A percentile compares a stretch with the other conserved stretches of the same genome.
These are phyloP conservation scores for Crenuchus spilurus DNA, from an alignment of 2,797 vertebrate species.

Conservation along the genomic window DNA sequence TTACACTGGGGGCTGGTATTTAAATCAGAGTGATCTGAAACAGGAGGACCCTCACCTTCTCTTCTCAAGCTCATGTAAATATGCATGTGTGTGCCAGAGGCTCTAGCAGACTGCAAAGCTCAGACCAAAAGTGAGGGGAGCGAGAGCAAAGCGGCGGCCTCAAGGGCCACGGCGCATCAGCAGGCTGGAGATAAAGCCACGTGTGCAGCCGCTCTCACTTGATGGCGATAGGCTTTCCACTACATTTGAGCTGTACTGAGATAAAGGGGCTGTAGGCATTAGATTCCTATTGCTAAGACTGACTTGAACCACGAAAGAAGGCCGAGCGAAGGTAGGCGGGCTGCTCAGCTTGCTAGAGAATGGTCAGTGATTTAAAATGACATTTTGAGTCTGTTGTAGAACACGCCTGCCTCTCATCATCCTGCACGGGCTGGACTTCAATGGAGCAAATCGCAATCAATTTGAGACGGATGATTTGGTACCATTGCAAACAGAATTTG, in stretches of 20 bases:
- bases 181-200: slow-evolving; percentile 40
- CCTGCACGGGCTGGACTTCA: slow-evolving; percentile 7
- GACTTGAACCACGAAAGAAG: slow-evolving; percentile 11
- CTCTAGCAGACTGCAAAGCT: slow-evolving; percentile 8
- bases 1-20: slow-evolving; percentile 9
- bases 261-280: slow-evolving; percentile 40
- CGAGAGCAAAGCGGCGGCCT: slow-evolving; percentile 12
- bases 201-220: slow-evolving; percentile 22
- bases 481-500: background rate
- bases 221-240: slow-evolving; percentile 45
- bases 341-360: background rate
- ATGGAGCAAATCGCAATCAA: slow-evolving; percentile 13
- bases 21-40: slow-evolving; percentile 28
- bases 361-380: slow-evolving; percentile 30
- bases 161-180: slow-evolving; percentile 11
- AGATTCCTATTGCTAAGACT: slow-evolving; percentile 27
- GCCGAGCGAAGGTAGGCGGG: background rate
- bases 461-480: slow-evolving; percentile 10
- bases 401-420: slow-evolving; percentile 18
- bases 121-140: slow-evolving; percentile 21
- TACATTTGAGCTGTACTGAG: slow-evolving; percentile 38
- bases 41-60: slow-evolving; percentile 1
- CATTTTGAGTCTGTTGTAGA: slow-evolving; percentile 31
- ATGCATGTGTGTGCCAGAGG: slow-evolving; percentile 3
- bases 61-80: slow-evolving; percentile 11